Conservation (phyloP, 2,797 vertebrate genomes). For the Sparidentex hasta region DNA sequence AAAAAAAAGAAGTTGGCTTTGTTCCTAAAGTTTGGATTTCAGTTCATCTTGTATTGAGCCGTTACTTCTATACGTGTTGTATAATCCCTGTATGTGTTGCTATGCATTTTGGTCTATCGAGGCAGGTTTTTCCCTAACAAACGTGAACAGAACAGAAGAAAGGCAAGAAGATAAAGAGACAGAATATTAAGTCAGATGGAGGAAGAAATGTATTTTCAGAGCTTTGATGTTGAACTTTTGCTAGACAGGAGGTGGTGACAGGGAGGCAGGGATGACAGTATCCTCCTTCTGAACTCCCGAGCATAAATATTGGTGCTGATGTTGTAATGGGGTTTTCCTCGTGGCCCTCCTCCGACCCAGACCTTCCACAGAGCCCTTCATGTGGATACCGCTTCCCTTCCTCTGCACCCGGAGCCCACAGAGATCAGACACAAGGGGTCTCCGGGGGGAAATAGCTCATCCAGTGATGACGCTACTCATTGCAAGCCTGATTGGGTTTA, state of each 20-base stretch:
- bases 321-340: slow-evolving; percentile 76
- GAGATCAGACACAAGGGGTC: slow-evolving; percentile 67
- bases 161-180: slow-evolving; percentile 21
- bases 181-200: slow-evolving; percentile 27
- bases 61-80: not conserved
- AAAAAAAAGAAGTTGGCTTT: slow-evolving; percentile 37
- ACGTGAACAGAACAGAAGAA: not conserved
- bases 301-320: slow-evolving; percentile 80
- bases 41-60: slow-evolving; percentile 9
- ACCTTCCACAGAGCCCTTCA: slow-evolving; percentile 60
- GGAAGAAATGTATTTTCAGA: slow-evolving; percentile 30
- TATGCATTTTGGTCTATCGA: not conserved
- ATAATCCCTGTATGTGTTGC: not conserved
- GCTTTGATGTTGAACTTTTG: slow-evolving; percentile 56
- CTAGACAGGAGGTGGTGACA: slow-evolving; percentile 36
- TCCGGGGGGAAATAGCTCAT: slow-evolving; percentile 79
- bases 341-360: slow-evolving; percentile 61
- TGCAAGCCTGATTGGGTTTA: slow-evolving; percentile 80
- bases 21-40: slow-evolving; percentile 46
- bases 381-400: slow-evolving; percentile 65
- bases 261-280: slow-evolving; percentile 47
- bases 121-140: too few relatives aligned
- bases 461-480: slow-evolving; percentile 76
- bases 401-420: slow-evolving; percentile 49
- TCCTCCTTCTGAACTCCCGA: slow-evolving; percentile 68